phyloP scores from a whole-genome alignment of 2,797 vertebrate species.

The Benthosema pterotum region DNA sequence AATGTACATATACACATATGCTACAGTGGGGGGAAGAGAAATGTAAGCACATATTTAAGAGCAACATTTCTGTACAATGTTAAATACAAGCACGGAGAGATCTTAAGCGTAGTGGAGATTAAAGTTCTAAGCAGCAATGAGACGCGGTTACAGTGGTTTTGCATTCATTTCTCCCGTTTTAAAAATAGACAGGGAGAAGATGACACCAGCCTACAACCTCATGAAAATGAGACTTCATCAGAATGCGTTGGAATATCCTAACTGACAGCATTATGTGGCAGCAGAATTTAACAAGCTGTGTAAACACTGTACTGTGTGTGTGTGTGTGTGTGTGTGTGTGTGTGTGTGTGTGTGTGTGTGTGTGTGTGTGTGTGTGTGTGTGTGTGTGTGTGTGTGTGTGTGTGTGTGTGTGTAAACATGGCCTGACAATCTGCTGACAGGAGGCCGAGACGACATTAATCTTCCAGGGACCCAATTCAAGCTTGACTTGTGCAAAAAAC shows the following conservation, averaged over 20 bases:
- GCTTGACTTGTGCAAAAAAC: background rate
- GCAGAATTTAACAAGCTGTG: conserved; percentile 3
- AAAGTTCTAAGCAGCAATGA: conserved; percentile 10
- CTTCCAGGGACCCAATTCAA: conserved; percentile 1
- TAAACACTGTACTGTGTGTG: background rate
- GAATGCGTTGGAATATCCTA: conserved; percentile 4
- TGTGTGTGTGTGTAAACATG: conserved; percentile 32
- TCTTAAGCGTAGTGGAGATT: conserved; percentile 20
- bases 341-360: conserved; percentile 9
- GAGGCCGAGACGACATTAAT: conserved; percentile 8
- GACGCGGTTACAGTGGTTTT: conserved; percentile 24
- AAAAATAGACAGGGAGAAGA: conserved; percentile 6
- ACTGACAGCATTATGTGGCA: background rate
- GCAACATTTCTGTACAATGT: conserved; percentile 76
- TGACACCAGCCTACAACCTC: background rate
- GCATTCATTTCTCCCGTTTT: conserved; percentile 11
- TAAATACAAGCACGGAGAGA: conserved; percentile 32
- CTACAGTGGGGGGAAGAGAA: conserved; percentile 65
- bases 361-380: conserved; percentile 9
- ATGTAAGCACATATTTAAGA: conserved; percentile 35
- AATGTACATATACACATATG: conserved; percentile 78
- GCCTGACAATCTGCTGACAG: conserved; percentile 1
- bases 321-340: conserved; percentile 8
- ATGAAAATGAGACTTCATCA: conserved; percentile 8
- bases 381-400: conserved; percentile 9